Base-by-base conservation (phyloP, 2,888 invertebrate species). In the Sinhomidia bicolor region DNA sequence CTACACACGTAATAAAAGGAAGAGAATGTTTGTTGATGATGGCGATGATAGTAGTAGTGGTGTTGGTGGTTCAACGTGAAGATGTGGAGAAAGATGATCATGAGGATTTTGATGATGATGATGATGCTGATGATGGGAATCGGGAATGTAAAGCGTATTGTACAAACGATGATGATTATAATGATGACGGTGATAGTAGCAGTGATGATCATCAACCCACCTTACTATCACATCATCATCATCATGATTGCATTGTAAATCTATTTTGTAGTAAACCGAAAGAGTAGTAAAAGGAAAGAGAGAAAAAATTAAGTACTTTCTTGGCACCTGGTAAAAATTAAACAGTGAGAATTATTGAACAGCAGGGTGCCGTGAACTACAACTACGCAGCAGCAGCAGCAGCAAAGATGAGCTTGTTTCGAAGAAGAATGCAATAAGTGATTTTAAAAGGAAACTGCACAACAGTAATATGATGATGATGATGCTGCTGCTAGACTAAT, bases 261-360 rank as follows among this genome's bases (percentile, higher is more conserved):
- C 23, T 12, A 20, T 71, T 71, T 23, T 44, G 20, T 71, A 44
- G 44, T 41, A 71, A 20, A 65, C 36, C 17, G 17, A 36, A 60
- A 65, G 32, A 65, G n/a, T 4, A 62, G 29, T 26, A 26, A 6
- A 12, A 23, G 23, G 26, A n/a, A 65, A 36, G n/a, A 4, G 44
- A 36, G 17, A 26, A 26, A 74, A 44, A 71, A 54, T 23, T 47
- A 82, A 74, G 74, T 74, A 74, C 74, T 83, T 71, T 74, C 71
- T 74, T 83, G 83, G 71, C 74, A 83, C 68, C 68, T 82, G 20
- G 68, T 68, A 82, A 68, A 65, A 81, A 23, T 80, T 80, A 57
- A 36, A 44, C 23, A n/a, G 17, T n/a, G n/a, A n/a, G n/a, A 26
- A 62, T 80, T 81, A 81, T 79, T 20, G 23, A 36, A 54, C 36